phyloP scores from a whole-genome alignment of 2,113 vertebrate genomes.

The Nyctereutes procyonoides region DNA sequence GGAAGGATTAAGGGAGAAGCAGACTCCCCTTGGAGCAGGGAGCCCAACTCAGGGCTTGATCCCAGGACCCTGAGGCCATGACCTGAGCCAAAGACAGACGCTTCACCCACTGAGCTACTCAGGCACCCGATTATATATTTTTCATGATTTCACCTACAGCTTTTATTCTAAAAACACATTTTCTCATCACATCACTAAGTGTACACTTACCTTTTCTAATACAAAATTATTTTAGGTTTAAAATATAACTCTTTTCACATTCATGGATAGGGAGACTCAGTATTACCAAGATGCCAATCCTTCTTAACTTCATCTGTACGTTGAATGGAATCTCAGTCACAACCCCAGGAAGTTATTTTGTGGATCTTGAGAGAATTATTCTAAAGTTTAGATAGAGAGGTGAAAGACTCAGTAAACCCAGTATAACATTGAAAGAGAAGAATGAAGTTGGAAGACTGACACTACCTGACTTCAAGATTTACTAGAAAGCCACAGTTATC shows the following conservation, averaged over 20 bases:
- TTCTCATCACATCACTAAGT: neutral
- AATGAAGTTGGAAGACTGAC: neutral
- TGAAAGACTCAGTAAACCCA: neutral
- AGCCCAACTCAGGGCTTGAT: no score
- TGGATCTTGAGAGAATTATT: neutral
- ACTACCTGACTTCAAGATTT: neutral
- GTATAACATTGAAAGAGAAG: neutral
- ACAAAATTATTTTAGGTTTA: neutral
- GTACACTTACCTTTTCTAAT: neutral
- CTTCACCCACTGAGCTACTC: no score
- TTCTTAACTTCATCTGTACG: neutral
- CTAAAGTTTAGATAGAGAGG: neutral
- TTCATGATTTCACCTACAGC: neutral
- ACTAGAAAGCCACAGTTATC: neutral
- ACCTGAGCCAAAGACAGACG: no score
- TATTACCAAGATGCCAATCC: neutral
- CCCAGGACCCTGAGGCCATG: no score
- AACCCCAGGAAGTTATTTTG: neutral
- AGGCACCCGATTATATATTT: neutral
- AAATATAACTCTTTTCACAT: neutral
- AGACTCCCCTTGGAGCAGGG: no score
- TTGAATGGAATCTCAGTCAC: neutral
- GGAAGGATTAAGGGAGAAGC: no score
- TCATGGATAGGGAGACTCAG: neutral
- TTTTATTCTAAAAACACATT: neutral